These are phyloP conservation scores for Aleiodes alternator DNA, from an alignment of 2,888 invertebrate species.

Conservation along the genomic window DNA sequence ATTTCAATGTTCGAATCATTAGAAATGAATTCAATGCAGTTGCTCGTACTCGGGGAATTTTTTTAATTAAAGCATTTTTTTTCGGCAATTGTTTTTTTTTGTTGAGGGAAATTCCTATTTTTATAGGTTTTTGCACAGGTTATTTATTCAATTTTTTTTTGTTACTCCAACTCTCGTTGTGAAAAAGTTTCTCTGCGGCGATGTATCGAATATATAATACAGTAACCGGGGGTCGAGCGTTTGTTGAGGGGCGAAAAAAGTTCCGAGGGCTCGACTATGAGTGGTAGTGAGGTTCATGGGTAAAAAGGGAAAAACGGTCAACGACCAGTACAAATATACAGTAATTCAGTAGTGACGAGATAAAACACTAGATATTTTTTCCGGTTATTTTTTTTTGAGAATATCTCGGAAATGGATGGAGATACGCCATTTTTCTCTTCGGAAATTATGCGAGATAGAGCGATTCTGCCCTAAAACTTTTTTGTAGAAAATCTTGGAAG, in stretches of 20 bases:
- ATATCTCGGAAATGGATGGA: no score
- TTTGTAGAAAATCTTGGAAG: no score
- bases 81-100: neutral
- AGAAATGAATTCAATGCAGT: neutral
- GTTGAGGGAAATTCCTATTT: neutral
- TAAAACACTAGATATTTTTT: no score
- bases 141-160: neutral
- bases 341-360: no score
- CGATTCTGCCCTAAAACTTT: no score
- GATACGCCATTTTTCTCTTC: no score
- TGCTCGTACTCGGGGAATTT: neutral
- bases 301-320: slow-evolving; percentile 7
- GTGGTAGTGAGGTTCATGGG: neutral
- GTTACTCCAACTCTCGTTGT: neutral
- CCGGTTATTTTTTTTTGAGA: no score
- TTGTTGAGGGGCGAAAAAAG: neutral
- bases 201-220: neutral
- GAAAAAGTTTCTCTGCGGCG: neutral
- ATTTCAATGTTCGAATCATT: neutral
- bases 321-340: slow-evolving; percentile 4
- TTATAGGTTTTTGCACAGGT: neutral
- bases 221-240: no score
- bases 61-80: slow-evolving; percentile 12
- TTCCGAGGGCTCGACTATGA: neutral
- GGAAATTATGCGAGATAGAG: no score